These are phyloP conservation scores for Procavia capensis DNA, from an alignment of 2,113 vertebrate species.

Conservation along the genomic window DNA sequence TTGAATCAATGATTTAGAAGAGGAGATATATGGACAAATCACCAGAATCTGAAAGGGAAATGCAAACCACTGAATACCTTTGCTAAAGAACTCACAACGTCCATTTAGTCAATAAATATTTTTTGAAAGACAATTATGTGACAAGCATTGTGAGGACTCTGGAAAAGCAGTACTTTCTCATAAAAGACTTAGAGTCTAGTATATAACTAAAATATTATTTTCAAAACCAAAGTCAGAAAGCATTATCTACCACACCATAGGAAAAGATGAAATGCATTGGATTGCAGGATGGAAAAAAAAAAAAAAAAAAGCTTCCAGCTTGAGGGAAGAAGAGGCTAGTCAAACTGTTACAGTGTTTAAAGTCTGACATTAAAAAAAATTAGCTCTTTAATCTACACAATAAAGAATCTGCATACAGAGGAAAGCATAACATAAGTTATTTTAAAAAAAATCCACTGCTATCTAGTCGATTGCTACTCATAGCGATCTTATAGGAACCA, in stretches of 20 bases:
- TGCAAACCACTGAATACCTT: background rate
- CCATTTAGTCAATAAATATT: background rate
- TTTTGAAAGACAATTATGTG: background rate
- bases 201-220: conserved; percentile 9
- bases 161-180: background rate
- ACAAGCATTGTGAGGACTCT: background rate
- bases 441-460: no score
- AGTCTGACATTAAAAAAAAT: background rate
- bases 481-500: no score
- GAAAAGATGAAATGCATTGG: background rate
- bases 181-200: background rate
- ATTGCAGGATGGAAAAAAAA: background rate
- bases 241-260: background rate
- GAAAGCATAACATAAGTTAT: background rate
- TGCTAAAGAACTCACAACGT: background rate
- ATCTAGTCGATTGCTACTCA: no score
- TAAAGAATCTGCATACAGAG: background rate
- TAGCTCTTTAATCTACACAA: background rate
- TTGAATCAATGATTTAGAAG: conserved; percentile 38
- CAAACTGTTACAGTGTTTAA: background rate
- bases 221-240: background rate
- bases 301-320: background rate
- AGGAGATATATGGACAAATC: background rate
- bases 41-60: background rate
- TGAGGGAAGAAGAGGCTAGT: background rate